These are phyloP conservation scores for Poecilobothrus nobilitatus DNA, from an alignment of 2,888 invertebrate genomes.

Conservation along the genomic window DNA sequence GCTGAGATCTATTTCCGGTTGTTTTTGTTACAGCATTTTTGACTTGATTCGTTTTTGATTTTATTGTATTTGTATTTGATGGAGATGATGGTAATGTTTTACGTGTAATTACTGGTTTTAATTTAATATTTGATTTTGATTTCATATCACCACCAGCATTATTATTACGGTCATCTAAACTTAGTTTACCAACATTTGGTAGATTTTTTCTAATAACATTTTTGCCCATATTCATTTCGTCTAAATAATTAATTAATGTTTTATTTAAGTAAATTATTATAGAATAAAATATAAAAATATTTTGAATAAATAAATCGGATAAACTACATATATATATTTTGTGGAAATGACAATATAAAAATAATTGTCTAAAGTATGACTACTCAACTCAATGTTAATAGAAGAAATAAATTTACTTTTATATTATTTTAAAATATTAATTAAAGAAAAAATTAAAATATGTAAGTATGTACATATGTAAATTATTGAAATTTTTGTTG, in stretches of 20 bases:
- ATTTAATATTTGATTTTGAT: slow-evolving; percentile 29
- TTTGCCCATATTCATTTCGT: not conserved
- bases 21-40: slow-evolving; percentile 12
- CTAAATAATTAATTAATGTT: slow-evolving; percentile 5
- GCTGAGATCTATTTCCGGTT: slow-evolving; percentile 28
- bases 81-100: slow-evolving; percentile 33
- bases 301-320: not conserved
- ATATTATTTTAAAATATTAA: too few species aligned
- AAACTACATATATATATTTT: too few species aligned
- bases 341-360: too few species aligned
- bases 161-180: slow-evolving; percentile 24
- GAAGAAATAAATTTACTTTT: too few species aligned
- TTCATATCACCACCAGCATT: slow-evolving; percentile 21
- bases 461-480: too few species aligned
- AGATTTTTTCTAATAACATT: slow-evolving; percentile 12
- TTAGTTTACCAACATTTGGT: slow-evolving; percentile 15
- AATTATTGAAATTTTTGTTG: too few species aligned
- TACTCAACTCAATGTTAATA: too few species aligned
- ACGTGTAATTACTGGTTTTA: slow-evolving; percentile 38
- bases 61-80: slow-evolving; percentile 14
- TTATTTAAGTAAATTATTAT: too few species aligned
- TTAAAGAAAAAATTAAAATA: too few species aligned
- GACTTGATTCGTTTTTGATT: slow-evolving; percentile 11
- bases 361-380: too few species aligned
- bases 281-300: not conserved